These are phyloP conservation scores for Phyllotreta cruciferae DNA, from an alignment of 2,888 invertebrate genomes.

Conservation along the genomic window DNA sequence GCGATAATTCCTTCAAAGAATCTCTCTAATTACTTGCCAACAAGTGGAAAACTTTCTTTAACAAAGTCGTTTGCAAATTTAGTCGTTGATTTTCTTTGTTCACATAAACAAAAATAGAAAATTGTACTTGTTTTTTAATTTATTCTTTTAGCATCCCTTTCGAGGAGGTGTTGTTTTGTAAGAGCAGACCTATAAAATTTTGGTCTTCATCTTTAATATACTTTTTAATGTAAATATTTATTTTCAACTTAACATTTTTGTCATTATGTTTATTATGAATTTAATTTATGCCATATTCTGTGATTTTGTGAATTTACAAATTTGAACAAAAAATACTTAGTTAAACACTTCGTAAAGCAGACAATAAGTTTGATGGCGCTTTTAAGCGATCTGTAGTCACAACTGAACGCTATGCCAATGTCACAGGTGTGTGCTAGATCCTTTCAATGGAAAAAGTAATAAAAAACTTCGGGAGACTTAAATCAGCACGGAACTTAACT, in stretches of 20 bases:
- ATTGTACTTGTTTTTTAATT: neutral
- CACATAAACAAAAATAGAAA: constrained; percentile 12
- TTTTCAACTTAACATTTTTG: too few species aligned
- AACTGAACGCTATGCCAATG: constrained; percentile 9
- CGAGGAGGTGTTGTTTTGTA: too few species aligned
- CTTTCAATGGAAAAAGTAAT: constrained; percentile 2
- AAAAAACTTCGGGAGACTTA: constrained; percentile 11
- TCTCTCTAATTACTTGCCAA: constrained; percentile 13
- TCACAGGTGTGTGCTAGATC: constrained; percentile 15
- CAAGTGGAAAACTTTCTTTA: constrained; percentile 9
- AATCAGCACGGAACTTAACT: constrained; percentile 12
- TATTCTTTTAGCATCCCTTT: neutral
- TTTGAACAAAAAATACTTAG: constrained; percentile 1
- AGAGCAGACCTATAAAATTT: too few species aligned
- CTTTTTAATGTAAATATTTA: too few species aligned
- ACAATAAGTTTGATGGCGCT: constrained; percentile 6
- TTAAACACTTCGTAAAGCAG: neutral
- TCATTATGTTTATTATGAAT: too few species aligned
- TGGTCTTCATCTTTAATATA: too few species aligned
- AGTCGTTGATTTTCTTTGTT: constrained; percentile 9
- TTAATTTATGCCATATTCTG: too few species aligned
- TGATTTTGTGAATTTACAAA: neutral
- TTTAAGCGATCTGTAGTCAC: constrained; percentile 7
- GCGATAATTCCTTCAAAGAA: constrained; percentile 12
- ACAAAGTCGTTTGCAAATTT: constrained; percentile 7